Conservation (phyloP, 2,797 vertebrate genomes). For the Lemur catta region DNA sequence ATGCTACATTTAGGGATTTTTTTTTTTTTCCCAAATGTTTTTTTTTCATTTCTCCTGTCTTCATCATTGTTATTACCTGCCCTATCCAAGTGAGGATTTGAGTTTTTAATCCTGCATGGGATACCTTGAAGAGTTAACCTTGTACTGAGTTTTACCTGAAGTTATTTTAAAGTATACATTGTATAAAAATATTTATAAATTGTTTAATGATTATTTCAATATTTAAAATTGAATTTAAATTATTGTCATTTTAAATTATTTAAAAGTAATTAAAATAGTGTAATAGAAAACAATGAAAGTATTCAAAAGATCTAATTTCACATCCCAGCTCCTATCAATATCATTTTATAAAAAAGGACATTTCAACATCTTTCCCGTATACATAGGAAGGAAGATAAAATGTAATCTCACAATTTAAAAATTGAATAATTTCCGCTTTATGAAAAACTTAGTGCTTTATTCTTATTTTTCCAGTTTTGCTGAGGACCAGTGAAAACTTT, state of each 20-base stretch:
- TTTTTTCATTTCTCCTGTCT: background rate
- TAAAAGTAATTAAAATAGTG: conserved; percentile 17
- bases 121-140: background rate
- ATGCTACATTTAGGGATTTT: background rate
- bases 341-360: conserved; percentile 21
- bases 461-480: conserved; percentile 22
- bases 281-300: background rate
- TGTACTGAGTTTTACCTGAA: background rate
- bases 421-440: background rate
- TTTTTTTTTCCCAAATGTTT: background rate
- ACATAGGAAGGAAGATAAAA: background rate
- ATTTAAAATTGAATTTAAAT: background rate
- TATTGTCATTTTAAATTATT: background rate
- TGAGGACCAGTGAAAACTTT: background rate
- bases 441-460: background rate
- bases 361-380: background rate
- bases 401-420: conserved; percentile 13
- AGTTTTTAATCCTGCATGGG: background rate
- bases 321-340: background rate
- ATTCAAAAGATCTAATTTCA: conserved; percentile 26
- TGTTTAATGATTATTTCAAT: background rate
- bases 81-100: background rate
- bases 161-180: background rate
- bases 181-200: background rate
- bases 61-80: background rate